These are phyloP conservation scores for Picus viridis DNA, from an alignment of 2,797 vertebrate genomes.

Conservation along the genomic window DNA sequence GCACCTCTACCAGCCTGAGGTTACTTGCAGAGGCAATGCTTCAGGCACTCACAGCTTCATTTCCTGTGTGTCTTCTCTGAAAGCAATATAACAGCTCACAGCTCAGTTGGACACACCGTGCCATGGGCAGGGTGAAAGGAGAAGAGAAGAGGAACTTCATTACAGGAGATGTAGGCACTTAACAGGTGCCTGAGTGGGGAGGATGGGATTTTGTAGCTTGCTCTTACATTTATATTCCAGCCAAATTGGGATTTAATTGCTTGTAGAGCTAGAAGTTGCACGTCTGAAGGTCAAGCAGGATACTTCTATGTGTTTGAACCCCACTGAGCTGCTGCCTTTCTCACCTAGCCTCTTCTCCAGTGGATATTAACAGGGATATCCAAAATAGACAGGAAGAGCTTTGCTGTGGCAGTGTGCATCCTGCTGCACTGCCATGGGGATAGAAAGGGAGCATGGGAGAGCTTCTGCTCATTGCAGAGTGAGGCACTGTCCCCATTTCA, in stretches of 20 bases:
- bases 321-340: background rate
- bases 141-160: background rate
- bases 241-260: background rate
- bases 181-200: background rate
- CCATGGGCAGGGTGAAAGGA: background rate
- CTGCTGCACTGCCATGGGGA: background rate
- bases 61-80: background rate
- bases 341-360: background rate
- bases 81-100: background rate
- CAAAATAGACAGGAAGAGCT: background rate
- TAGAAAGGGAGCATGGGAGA: accelerated
- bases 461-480: background rate
- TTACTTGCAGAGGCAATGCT: background rate
- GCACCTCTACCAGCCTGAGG: background rate
- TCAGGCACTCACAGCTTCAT: background rate
- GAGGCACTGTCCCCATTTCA: background rate
- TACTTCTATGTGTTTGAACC: background rate
- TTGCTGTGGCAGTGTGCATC: background rate
- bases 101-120: background rate
- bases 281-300: background rate
- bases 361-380: background rate
- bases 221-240: background rate
- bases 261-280: background rate
- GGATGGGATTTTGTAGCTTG: background rate
- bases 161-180: background rate